Conservation (phyloP, 2,797 vertebrate genomes). For the Megaceryle alcyon region DNA sequence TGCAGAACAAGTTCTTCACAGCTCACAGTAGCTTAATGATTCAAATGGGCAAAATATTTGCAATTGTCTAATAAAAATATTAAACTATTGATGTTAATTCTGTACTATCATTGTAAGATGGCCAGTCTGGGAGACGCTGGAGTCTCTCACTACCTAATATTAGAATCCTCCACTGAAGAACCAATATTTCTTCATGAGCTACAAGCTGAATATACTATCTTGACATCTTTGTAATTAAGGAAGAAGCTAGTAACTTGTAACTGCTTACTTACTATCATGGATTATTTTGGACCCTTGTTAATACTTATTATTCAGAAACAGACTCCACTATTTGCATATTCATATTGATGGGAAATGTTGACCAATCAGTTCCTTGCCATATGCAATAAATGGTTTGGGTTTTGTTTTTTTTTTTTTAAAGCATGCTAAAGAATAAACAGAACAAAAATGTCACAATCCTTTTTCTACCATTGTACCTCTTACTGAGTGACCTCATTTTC, state of each 20-base stretch:
- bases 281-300: not conserved
- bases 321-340: not conserved
- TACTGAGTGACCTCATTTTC: not conserved
- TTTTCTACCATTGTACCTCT: not conserved
- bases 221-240: not conserved
- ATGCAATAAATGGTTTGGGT: not conserved
- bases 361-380: not conserved
- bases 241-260: not conserved
- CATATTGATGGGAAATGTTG: not conserved
- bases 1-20: not conserved
- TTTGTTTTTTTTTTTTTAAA: too few relatives aligned
- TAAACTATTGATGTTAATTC: not conserved
- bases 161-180: not conserved
- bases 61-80: conserved; percentile 4
- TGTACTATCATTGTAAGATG: not conserved
- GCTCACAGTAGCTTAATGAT: not conserved
- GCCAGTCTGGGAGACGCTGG: not conserved
- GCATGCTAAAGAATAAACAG: not conserved
- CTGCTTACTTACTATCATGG: not conserved
- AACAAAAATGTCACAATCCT: not conserved
- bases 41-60: conserved; percentile 16
- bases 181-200: not conserved
- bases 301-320: not conserved
- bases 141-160: not conserved
- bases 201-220: not conserved